Conservation (phyloP, 2,113 vertebrate genomes). For the Gracilinanus agilis region DNA sequence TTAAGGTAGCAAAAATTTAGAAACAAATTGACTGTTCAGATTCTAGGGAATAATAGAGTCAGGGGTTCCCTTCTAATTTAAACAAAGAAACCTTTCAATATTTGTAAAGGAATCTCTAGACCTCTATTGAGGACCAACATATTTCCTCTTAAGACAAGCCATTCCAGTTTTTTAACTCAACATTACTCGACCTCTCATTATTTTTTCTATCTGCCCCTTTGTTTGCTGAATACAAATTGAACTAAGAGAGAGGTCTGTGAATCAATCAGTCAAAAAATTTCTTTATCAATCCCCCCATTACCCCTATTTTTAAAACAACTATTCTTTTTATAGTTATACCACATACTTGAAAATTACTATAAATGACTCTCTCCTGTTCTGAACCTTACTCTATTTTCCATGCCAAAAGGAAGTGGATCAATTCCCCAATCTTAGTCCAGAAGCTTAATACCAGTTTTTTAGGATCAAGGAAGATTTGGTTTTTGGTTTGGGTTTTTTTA, state of each 20-base stretch:
- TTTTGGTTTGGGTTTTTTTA: background rate
- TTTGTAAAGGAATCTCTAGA: background rate
- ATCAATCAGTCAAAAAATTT: background rate
- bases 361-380: background rate
- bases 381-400: background rate
- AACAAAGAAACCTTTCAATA: background rate
- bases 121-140: background rate
- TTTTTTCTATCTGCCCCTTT: background rate
- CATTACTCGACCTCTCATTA: background rate
- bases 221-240: background rate
- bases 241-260: background rate
- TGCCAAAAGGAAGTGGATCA: background rate
- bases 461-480: background rate
- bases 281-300: background rate
- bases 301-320: background rate
- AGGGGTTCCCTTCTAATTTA: background rate
- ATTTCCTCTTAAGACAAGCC: background rate
- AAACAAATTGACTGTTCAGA: background rate
- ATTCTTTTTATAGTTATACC: background rate
- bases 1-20: background rate
- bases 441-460: background rate
- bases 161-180: background rate
- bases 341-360: background rate
- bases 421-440: background rate
- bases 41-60: background rate